Evolutionary conservation across 2,797 vertebrate species (phyloP), one percentile per base, ranked within the genome.

Genomic region (Anabas testudineus): DNA sequence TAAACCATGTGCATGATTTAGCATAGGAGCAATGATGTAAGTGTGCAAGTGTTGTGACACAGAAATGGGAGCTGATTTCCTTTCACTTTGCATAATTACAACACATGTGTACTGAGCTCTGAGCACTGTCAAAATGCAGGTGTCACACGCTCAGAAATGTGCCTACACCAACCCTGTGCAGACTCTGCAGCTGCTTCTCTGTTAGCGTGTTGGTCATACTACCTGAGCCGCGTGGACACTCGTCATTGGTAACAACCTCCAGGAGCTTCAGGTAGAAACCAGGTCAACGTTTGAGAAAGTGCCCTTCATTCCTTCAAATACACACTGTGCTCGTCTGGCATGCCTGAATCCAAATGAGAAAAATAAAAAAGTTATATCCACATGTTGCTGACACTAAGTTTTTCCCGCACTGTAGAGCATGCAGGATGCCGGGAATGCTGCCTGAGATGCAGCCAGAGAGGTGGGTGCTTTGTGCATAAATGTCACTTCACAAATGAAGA

Each of bases 401-500:
- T 28, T 43, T 43, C 19, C 47, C 48, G 4, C 13, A 28, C 39
- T 2, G 21, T 7, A 36, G 12, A 45, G 22, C 14, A 36, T 22
- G 19, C 14, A n/a, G 37, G 16, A 34, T 48, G 43, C 28, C 46
- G 26, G 30, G 18, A 56, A 65, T 16, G 30, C 22, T 51, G 30
- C 16, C 30, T 16, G 21, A 10, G 16, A 28, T 15, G 1, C 7
- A 48, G 51, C 37, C 52, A 19, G 34, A 51, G 9, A 61, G 10
- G 34, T 34, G 34, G 26, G 37, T 30, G 16, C 13, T 52, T 32
- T 60, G 42, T 43, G 67, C 16, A 52, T 56, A 16, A 57, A 58
- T 55, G 36, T n/a, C n/a, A 24, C 7, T 52, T 56, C 10, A 34
- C 39, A 57, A 39, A 57, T 7, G 24, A 43, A 34, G 7, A 56